Conservation (phyloP, 2,797 vertebrate species). For the Hippocampus kuda region DNA sequence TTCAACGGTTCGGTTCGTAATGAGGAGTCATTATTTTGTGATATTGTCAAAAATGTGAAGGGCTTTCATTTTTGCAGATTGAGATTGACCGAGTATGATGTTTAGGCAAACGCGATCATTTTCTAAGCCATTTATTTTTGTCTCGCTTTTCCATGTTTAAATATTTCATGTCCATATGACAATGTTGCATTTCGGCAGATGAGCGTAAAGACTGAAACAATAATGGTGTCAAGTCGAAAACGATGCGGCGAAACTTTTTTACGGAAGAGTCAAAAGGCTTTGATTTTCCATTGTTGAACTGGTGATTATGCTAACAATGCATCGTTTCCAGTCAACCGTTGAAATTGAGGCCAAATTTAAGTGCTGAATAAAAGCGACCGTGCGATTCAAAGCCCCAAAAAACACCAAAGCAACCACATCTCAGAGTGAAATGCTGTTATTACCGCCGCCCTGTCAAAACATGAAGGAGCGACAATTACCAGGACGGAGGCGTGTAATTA, state of each 20-base stretch:
- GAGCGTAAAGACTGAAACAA: no score
- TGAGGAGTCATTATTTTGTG: neutral
- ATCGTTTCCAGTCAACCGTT: neutral
- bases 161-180: no score
- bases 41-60: neutral
- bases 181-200: no score
- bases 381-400: conserved; percentile 19
- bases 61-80: no score
- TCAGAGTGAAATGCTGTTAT: conserved; percentile 57
- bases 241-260: neutral
- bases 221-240: no score
- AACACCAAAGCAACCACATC: conserved; percentile 63
- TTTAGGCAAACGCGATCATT: no score
- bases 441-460: conserved; percentile 61
- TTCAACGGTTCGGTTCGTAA: neutral
- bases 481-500: conserved; percentile 64
- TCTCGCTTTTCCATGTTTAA: no score
- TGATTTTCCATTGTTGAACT: neutral
- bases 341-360: neutral
- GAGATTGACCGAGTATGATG: no score
- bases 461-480: conserved; percentile 63
- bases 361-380: neutral
- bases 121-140: no score
- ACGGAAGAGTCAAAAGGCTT: neutral
- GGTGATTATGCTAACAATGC: neutral